Evolutionary conservation across 2,797 vertebrate genomes (phyloP), one percentile per base, ranked within the genome.

Genomic region (Characodon lateralis): DNA sequence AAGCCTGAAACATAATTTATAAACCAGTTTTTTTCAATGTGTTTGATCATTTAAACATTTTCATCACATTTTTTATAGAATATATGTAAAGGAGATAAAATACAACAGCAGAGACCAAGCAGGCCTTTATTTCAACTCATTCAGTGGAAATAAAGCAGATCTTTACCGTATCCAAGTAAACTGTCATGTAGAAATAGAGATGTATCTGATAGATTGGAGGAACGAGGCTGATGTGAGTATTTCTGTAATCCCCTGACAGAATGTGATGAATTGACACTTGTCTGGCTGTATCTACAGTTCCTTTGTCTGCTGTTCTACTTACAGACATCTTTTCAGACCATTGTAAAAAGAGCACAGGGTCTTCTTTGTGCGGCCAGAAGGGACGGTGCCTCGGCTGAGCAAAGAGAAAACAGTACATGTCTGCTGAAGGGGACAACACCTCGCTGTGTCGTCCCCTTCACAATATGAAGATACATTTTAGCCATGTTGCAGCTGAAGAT

Each of bases 261-360:
- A 71, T 76, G 71, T 63, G 50, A 82, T 76, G 66, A 63, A 69
- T 84, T 76, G 74, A 81, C 51, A 12, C 74, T 84, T 71, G 82
- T 85, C 65, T 76, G 22, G 26, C 24, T 76, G 76, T 53, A 50
- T 74, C 53, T 28, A 0, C 66, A 66, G 76, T 73, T n/a, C 78
- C 84, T 86, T 85, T 91, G 87, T 85, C 75, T 74, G 58, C 78
- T 89, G 87, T 87, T 84, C 70, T 58, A 59, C 66, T 85, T 43
- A 86, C 83, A 86, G 80, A 84, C 78, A 74, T 78, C 79, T 77
- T 83, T 83, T 43, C 61, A 74, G 59, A 85, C 12, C 48, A 66
- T 89, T 90, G 89, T 89, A 14, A 72, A 68, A 1, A 41, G 61
- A 73, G 73, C 81, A 91, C 3, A 91, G 81, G 72, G 3, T 31